Base-by-base conservation (phyloP, 2,888 invertebrate genomes). In the Diadromus collaris region DNA sequence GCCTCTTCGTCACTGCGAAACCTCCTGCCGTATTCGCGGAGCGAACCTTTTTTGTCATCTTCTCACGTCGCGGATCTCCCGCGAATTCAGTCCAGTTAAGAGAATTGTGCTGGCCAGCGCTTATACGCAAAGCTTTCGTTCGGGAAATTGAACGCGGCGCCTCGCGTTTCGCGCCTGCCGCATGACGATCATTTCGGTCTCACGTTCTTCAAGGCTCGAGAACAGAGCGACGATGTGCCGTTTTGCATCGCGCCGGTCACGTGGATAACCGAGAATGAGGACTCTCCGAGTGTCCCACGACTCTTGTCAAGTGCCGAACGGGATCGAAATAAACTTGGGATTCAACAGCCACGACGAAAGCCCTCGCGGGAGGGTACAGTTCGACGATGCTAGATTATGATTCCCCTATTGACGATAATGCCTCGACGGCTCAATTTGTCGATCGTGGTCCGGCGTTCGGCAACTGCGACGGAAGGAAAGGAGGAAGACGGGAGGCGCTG, bases 401-500 rank as follows among this genome's bases (percentile, higher is more conserved):
- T 65, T 41, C 44, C 51, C 48, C 32, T 58, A 32, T 79, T 68
- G 58, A 54, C 73, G 46, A 48, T 58, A 41, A 74, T 63, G 73
- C 38, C 65, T 74, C 67, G 74, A 74, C 74, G 41, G 70, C 73
- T 77, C 70, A 77, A 80, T 77, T 77, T 63, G 74, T 67, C 70
- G 74, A 80, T 74, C 61, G 68, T 63, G 46, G 24, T 65, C 65
- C 21, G 54, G 73, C 67, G 80, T 70, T 70, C 67, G 44, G 77
- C 54, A 41, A 46, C 56, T 46, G 48, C 54, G 48, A 77, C 70
- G 77, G 77, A 80, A 80, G 79, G 74, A 80, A 80, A 76, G 79
- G 58, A 72, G 58, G 60, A 44, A 21, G 61, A n/a, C 86, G 87
- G 86, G 87, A 85, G 86, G n/a, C n/a, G n/a, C n/a, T 85, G 86